phyloP scores from a whole-genome alignment of 2,797 vertebrate genomes.

The Adelosebastes latens region DNA sequence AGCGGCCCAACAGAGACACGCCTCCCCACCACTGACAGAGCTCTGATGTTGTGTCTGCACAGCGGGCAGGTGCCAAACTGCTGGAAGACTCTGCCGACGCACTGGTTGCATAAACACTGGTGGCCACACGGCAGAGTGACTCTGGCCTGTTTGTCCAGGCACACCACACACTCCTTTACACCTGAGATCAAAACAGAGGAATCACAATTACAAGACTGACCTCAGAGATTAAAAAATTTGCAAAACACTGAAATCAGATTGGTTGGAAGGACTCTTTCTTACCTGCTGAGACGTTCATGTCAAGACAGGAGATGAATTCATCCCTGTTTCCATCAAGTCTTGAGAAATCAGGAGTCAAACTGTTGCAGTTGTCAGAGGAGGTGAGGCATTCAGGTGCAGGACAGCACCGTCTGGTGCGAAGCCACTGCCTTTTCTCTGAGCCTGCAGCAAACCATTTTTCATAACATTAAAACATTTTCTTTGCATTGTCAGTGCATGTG shows the following conservation, averaged over 20 bases:
- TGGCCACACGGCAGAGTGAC: conserved; percentile 82
- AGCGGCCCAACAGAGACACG: no score
- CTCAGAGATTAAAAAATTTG: neutral
- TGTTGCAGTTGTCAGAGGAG: neutral
- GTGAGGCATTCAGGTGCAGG: conserved; percentile 11
- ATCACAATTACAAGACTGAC: neutral
- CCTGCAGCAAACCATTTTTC: conserved; percentile 61
- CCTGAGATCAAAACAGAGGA: conserved; percentile 35
- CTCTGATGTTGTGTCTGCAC: conserved; percentile 67
- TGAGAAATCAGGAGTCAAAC: neutral
- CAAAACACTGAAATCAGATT: neutral
- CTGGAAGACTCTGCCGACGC: conserved; percentile 53
- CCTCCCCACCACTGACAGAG: fast-evolving
- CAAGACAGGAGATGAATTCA: neutral
- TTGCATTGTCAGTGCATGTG: neutral
- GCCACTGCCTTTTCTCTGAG: conserved; percentile 50
- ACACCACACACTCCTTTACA: conserved; percentile 74
- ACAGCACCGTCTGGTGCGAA: conserved; percentile 64
- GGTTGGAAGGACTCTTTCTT: neutral
- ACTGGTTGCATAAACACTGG: conserved; percentile 76
- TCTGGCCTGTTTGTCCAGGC: conserved; percentile 49
- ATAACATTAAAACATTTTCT: neutral
- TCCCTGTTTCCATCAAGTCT: neutral
- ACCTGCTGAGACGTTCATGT: conserved; percentile 16
- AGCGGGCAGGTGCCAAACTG: conserved; percentile 82